Conservation (phyloP, 2,113 vertebrate species). For the Cheilinus undulatus region DNA sequence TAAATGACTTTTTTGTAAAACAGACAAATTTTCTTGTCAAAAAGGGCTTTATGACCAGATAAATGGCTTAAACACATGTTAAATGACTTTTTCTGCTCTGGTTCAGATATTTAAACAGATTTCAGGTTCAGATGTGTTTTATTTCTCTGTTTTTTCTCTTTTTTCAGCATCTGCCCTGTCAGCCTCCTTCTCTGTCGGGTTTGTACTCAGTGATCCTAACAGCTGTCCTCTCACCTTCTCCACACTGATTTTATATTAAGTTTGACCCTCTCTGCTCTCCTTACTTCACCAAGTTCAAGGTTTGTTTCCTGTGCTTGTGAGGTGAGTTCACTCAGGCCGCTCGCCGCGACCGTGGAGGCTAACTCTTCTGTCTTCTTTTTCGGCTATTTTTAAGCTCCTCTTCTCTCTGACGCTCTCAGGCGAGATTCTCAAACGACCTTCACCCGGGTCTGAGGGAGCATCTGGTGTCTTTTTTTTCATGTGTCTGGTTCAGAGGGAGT, state of each 20-base stretch:
- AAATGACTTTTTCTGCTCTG: too few relatives aligned
- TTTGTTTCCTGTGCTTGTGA: conserved; percentile 16
- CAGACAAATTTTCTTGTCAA: too few relatives aligned
- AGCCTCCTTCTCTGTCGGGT: neutral
- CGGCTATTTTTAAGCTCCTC: neutral
- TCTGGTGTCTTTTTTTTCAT: conserved; percentile 7
- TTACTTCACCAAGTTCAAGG: conserved; percentile 10
- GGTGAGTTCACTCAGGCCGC: conserved; percentile 13
- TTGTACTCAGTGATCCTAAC: conserved; percentile 14
- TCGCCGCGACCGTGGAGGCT: neutral
- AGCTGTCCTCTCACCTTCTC: too few relatives aligned
- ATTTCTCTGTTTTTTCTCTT: too few relatives aligned
- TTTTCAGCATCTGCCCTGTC: neutral
- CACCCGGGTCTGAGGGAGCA: neutral
- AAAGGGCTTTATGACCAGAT: too few relatives aligned
- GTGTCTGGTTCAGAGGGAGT: conserved; percentile 4
- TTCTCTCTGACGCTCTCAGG: too few relatives aligned
- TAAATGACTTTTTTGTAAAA: too few relatives aligned
- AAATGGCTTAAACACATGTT: too few relatives aligned
- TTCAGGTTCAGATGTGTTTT: too few relatives aligned
- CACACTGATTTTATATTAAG: conserved; percentile 5
- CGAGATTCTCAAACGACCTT: neutral
- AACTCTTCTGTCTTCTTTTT: neutral
- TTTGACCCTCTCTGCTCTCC: conserved; percentile 21
- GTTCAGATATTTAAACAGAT: too few relatives aligned